Evolutionary conservation across 2,888 invertebrate genomes (phyloP), one percentile per base, ranked within the genome.

Genomic region (Yponomeuta malinellus): DNA sequence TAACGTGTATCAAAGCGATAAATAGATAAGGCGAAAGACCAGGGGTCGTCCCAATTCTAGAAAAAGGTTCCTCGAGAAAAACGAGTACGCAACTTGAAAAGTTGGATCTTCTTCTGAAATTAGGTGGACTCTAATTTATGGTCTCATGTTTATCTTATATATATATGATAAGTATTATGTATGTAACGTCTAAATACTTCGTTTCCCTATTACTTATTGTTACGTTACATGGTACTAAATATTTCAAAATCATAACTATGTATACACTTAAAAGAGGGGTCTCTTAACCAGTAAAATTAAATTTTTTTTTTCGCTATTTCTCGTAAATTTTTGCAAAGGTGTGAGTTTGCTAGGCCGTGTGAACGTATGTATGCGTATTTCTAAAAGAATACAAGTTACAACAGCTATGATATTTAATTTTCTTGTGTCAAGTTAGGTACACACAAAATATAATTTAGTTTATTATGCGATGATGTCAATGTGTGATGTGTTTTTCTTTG

Each of bases 1-100:
- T 48, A 82, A 86, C 89, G 92, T 92, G 93, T 93, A 92, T 92
- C 87, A 89, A 84, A 91, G 92, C 93, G 92, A 92, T 92, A 92
- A 23, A 91, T 90, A 90, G 87, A 73, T 89, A 86, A 83, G 76
- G 82, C 76, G 84, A 83, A 81, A 85, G 78, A 84, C 84, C 76
- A 75, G 79, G 79, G 83, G 79, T 79, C 74, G 82, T 82, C 78
- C 23, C 69, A 78, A 78, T 79, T 79, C 83, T 78, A 80, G 64
- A 31, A 84, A 85, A 80, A 84, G 84, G 10, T 43, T 43, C 37
- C 15, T 67, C 67, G n/a, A 10, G n/a, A n/a, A 8, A 15, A 15
- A 59, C 52, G 52, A 15, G 52, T 15, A 15, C 15, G 3, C 3
- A 59, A 59, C 3, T 15, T 15, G 52, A 12, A 59, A 15, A 15